Evolutionary conservation across 2,888 invertebrate genomes (phyloP).

Genomic region (Lamellibrachia satsuma): DNA sequence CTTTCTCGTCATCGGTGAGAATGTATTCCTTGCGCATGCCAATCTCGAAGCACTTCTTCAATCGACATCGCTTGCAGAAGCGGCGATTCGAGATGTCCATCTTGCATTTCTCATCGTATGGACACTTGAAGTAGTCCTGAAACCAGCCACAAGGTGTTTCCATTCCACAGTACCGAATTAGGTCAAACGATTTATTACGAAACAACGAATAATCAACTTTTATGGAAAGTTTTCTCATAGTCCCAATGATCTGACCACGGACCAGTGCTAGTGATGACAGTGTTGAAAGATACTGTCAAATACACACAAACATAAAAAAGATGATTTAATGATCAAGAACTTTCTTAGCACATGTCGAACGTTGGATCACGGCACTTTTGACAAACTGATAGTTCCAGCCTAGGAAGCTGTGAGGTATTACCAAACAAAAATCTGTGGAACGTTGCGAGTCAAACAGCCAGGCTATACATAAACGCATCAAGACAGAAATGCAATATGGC

Average conservation of each 20-base stretch:
- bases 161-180: background rate
- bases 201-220: background rate
- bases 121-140: slow-evolving; percentile 80
- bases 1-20: slow-evolving; percentile 90
- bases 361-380: background rate
- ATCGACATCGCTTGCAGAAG: slow-evolving; percentile 95
- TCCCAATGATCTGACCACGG: background rate
- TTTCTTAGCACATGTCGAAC: background rate
- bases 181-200: background rate
- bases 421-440: background rate
- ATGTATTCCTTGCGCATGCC: slow-evolving; percentile 99
- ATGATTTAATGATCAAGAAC: background rate
- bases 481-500: background rate
- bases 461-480: background rate
- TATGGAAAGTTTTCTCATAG: background rate
- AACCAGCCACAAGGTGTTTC: background rate
- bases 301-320: background rate
- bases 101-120: slow-evolving; percentile 90
- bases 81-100: slow-evolving; percentile 91
- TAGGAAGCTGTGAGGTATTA: background rate
- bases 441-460: background rate
- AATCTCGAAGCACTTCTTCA: slow-evolving; percentile 91
- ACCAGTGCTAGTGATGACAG: background rate
- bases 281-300: background rate
- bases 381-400: background rate